Evolutionary conservation across 2,888 invertebrate species (phyloP).

Genomic region (Leptodirus hochenwartii): DNA sequence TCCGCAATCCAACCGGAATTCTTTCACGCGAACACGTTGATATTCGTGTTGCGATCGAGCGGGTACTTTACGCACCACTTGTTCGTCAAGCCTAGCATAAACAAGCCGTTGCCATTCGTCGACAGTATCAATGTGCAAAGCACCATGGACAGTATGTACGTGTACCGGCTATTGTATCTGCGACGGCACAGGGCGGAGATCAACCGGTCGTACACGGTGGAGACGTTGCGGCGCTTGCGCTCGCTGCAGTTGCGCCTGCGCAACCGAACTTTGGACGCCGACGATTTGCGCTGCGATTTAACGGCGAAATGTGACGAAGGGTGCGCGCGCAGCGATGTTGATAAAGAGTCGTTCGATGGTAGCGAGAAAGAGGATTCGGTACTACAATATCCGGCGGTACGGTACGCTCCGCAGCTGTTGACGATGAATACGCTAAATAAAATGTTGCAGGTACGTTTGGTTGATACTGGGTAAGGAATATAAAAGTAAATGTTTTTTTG

Average conservation of each 20-base stretch:
- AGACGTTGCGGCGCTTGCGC: constrained; percentile 50
- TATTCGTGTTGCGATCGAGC: constrained; percentile 70
- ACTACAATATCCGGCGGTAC: constrained; percentile 10
- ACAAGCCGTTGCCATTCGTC: constrained; percentile 19
- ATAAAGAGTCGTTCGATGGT: too few species aligned
- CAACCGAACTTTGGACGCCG: constrained; percentile 44
- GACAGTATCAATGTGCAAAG: constrained; percentile 21
- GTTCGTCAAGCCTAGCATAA: constrained; percentile 23
- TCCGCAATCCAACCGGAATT: constrained; percentile 44
- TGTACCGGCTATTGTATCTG: constrained; percentile 27
- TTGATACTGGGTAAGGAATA: too few species aligned
- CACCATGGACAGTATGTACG: constrained; percentile 14
- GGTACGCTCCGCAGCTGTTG: constrained; percentile 24
- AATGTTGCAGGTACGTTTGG: constrained; percentile 22
- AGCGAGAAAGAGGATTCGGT: neutral
- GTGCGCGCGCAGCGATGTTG: constrained; percentile 1
- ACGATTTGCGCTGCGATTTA: constrained; percentile 29
- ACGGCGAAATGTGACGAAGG: constrained; percentile 15
- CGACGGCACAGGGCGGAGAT: constrained; percentile 42
- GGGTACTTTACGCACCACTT: constrained; percentile 57
- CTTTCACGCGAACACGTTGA: constrained; percentile 51
- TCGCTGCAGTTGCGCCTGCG: constrained; percentile 52
- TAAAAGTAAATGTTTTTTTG: too few species aligned
- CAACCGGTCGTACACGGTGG: constrained; percentile 52
- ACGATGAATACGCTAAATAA: constrained; percentile 27